phyloP scores from a whole-genome alignment of 2,888 invertebrate species.

The Drosophila antonietae region DNA sequence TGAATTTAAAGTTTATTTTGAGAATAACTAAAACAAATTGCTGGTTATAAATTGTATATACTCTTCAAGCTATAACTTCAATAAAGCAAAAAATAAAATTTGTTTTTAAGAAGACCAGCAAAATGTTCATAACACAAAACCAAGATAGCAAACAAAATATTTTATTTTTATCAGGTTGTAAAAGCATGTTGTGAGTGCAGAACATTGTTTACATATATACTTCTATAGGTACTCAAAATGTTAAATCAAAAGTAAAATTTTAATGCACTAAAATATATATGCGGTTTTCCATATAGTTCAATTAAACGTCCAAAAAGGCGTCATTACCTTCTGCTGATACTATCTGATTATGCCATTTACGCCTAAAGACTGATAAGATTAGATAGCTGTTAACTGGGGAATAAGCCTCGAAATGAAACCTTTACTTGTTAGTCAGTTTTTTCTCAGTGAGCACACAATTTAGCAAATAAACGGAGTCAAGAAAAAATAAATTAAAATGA shows the following conservation, averaged over 20 bases:
- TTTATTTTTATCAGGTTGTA: background rate
- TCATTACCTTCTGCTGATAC: conserved; percentile 15
- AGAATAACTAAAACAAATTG: background rate
- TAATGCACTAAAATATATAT: background rate
- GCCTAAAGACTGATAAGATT: conserved; percentile 47
- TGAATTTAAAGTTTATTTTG: background rate
- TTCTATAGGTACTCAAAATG: background rate
- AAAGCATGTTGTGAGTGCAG: background rate
- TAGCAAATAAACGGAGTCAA: background rate
- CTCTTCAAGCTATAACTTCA: background rate
- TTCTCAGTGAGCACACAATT: conserved; percentile 13
- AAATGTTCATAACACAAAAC: background rate
- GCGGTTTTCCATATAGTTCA: background rate
- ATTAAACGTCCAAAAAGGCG: background rate
- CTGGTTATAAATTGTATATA: background rate
- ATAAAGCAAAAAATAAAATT: background rate
- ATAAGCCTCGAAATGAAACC: conserved; percentile 28
- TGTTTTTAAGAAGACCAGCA: background rate
- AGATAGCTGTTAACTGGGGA: conserved; percentile 38
- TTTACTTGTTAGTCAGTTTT: conserved; percentile 44
- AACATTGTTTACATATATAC: background rate
- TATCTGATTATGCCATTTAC: conserved; percentile 7
- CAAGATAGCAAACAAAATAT: background rate
- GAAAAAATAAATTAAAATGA: conserved; percentile 29
- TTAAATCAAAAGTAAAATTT: background rate